Evolutionary conservation across 2,888 invertebrate species (phyloP), one percentile per base, ranked within the genome.

Genomic region (Clusia tigrina): DNA sequence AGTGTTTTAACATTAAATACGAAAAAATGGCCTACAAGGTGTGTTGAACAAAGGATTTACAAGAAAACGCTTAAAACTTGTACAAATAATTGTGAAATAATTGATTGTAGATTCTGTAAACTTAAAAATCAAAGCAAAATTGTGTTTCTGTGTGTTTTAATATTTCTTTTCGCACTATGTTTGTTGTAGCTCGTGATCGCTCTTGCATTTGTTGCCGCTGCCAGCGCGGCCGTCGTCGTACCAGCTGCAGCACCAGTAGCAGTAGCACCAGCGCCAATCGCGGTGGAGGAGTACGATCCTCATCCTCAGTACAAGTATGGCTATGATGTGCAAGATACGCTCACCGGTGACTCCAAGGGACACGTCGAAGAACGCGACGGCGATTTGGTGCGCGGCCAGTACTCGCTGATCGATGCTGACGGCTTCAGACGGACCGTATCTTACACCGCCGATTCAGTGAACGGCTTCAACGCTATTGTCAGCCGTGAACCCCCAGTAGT

Each of bases 1-100:
- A 67, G 57, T 60, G 63, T 59, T 70, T 56, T 69, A 68, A 69
- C 69, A 73, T 63, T 63, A 60, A 71, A 57, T 62, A 64, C 18
- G 56, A 56, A 48, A 66, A 63, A 76, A 79, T 79, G 79, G 74
- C 71, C 57, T 71, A 64, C 69, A 78, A 78, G 78, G 78, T 78
- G 67, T 37, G 66, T 58, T 22, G 6, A 56, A 23, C 9, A 18
- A 17, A 15, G 22, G 18, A 23, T 53, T 10, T 2, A 59, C 46
- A 51, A 52, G 56, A 55, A 67, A 51, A 17, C 62, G 26, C 18
- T 22, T 5, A 15, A 55, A n/a, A 62, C 60, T 60, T 64, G 61
- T 62, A n/a, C n/a, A n/a, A n/a, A n/a, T n/a, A n/a, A n/a, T n/a
- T n/a, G n/a, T n/a, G n/a, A n/a, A n/a, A n/a, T n/a, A n/a, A n/a